Percentiles rank a stretch among this genome's conserved stretches.
Evolutionary conservation across 2,113 vertebrate species (phyloP).

Genomic region (Crypturellus undulatus): DNA sequence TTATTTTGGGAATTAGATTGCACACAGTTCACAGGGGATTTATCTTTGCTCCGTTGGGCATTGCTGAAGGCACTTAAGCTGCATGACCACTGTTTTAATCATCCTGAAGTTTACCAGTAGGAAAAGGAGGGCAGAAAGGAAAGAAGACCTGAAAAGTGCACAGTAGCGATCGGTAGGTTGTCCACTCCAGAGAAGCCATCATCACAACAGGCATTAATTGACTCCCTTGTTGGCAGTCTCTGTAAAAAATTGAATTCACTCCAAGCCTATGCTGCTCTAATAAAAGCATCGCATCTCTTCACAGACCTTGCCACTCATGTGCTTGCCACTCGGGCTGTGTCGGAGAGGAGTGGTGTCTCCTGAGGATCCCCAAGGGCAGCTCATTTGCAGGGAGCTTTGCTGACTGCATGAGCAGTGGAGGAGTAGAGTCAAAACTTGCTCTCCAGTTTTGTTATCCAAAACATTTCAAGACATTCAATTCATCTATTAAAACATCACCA

Average conservation of each 20-base stretch:
- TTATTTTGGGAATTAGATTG: not conserved
- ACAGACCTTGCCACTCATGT: not conserved
- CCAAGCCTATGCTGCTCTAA: not conserved
- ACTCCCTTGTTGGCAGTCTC: not conserved
- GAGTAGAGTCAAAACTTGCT: not conserved
- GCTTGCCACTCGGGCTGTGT: not conserved
- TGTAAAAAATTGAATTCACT: not conserved
- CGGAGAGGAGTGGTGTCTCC: not conserved
- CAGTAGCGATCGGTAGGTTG: not conserved
- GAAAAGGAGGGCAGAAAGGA: not conserved
- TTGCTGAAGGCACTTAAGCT: not conserved
- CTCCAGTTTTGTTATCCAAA: not conserved
- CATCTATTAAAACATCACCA: too few species aligned
- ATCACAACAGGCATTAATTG: slow-evolving; percentile 1
- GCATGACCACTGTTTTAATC: not conserved
- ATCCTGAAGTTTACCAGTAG: not conserved
- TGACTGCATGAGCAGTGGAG: not conserved
- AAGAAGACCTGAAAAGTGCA: not conserved
- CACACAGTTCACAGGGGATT: not conserved
- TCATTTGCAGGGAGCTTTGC: not conserved
- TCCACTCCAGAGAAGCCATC: not conserved
- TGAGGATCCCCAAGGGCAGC: not conserved
- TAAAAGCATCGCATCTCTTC: not conserved
- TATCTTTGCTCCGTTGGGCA: not conserved
- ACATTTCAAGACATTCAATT: not conserved